A percentile compares a stretch with the other conserved stretches of the same genome.
Evolutionary conservation across 37 sponge, comb jelly and placozoan species (phyloP).

Genomic region (Lycopodina hypogea): DNA sequence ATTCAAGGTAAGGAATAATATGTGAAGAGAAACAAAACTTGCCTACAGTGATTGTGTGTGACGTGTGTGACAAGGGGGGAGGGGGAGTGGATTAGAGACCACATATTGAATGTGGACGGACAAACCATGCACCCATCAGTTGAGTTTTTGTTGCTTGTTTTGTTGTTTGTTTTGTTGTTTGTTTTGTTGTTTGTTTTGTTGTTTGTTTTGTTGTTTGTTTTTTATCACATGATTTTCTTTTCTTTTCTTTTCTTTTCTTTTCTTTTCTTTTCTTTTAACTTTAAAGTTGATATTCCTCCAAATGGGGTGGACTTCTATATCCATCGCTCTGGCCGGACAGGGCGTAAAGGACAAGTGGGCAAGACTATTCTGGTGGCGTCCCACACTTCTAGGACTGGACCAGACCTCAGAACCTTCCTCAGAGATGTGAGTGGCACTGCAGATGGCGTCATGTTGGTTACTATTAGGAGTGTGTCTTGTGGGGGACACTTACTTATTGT

Average conservation of each 20-base stretch:
- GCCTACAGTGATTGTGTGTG: too few relatives aligned
- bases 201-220: not conserved
- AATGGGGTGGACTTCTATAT: slow-evolving; percentile 60
- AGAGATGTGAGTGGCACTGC: slow-evolving; percentile 9
- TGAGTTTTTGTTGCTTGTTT: too few relatives aligned
- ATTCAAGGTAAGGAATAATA: slow-evolving; percentile 17
- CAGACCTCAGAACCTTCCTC: not conserved
- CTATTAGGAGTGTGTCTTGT: too few relatives aligned
- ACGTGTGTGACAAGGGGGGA: too few relatives aligned
- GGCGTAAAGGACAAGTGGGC: slow-evolving; percentile 40
- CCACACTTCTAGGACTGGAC: not conserved
- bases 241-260: not conserved
- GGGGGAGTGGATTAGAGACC: too few relatives aligned
- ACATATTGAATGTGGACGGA: too few relatives aligned
- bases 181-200: not conserved
- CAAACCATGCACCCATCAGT: too few relatives aligned
- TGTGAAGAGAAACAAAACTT: too few relatives aligned
- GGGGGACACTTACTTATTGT: too few relatives aligned
- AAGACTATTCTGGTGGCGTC: slow-evolving; percentile 16
- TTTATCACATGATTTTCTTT: not conserved
- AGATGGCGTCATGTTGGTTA: not conserved
- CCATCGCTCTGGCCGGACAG: slow-evolving; percentile 62
- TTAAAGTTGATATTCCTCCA: slow-evolving; percentile 45
- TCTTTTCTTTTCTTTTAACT: not conserved
- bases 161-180: not conserved